Evolutionary conservation across 64 coral and sea anemone species (phyloP), one percentile per base, ranked within the genome.

Genomic region (Trachythela sp.): DNA sequence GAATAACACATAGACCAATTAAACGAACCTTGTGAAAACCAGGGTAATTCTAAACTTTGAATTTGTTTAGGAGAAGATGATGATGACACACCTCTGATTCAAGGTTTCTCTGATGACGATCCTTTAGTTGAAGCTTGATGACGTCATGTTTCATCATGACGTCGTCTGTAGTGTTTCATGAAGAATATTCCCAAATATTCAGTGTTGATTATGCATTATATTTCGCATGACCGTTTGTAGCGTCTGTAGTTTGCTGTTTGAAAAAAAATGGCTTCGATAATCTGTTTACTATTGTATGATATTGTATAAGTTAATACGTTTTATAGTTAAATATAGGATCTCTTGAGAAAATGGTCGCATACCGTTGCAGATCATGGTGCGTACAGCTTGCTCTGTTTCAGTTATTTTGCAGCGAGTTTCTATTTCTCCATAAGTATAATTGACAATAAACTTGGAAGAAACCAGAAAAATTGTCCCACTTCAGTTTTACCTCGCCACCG

Each of bases 101-200:
- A 80, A 80, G 75, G 75, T 80, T 80, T 80, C 33, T 80, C 75
- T 37, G 75, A 80, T 22, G 75, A 80, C 75, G 75, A 80, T 39
- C 75, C 75, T 80, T 22, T 80, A 13, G 75, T 80, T 39, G 75
- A 80, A 80, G 75, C 75, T 35, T 80, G 37, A 80, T 8, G 56
- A 64, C 56, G 56, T 27, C 56, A 64, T 64, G 18, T 20, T 0
- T 1, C 22, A 52, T 52, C 49, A 52, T 52, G 49, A 52, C 49
- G 49, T 52, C 49, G 22, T 52, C 13, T 9, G 15, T 49, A 52
- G 22, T 20, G 22, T 52, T 20, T 52, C 13, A 52, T 52, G 9
- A 52, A 52, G 13, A 52, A 2, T 8, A 15, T 52, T 8, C 49
- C 9, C 49, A 15, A 11, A 52, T 20, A 15, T 52, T 7, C 7